phyloP scores from a whole-genome alignment of 2,113 vertebrate species.

The Cynopterus brachyotis region DNA sequence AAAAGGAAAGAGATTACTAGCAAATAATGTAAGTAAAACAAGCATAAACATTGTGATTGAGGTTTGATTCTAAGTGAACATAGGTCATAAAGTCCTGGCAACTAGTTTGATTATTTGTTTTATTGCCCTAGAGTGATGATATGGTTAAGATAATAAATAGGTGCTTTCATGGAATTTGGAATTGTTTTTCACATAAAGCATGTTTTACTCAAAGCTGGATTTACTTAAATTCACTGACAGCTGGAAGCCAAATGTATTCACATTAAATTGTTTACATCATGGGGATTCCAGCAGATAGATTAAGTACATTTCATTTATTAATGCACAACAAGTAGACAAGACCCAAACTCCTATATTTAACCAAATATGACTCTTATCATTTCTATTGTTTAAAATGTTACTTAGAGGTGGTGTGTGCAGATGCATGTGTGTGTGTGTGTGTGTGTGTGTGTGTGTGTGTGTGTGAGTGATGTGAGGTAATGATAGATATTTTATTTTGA shows the following conservation, averaged over 20 bases:
- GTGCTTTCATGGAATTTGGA: conserved; percentile 30
- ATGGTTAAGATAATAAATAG: conserved; percentile 37
- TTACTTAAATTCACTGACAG: conserved; percentile 57
- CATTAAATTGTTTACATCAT: background rate
- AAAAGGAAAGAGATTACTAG: conserved; percentile 41
- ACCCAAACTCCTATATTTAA: background rate
- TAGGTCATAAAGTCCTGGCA: background rate
- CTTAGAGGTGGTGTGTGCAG: background rate
- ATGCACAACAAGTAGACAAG: background rate
- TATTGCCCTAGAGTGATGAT: background rate
- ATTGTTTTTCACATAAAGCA: conserved; percentile 62
- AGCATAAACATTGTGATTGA: conserved; percentile 30
- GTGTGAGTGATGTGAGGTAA: background rate
- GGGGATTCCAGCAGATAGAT: conserved; percentile 1
- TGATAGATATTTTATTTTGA: background rate
- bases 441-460: background rate
- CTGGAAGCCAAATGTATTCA: conserved; percentile 57
- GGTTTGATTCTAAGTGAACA: background rate
- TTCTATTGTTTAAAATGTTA: background rate
- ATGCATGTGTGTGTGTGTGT: background rate
- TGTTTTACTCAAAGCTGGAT: conserved; percentile 54
- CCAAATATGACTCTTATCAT: conserved; percentile 12
- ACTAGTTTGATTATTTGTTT: background rate
- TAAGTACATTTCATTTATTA: conserved; percentile 46
- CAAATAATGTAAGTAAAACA: background rate